These are phyloP conservation scores for Drosophila cardini DNA, from an alignment of 1,140 invertebrate genomes.

Conservation along the genomic window DNA sequence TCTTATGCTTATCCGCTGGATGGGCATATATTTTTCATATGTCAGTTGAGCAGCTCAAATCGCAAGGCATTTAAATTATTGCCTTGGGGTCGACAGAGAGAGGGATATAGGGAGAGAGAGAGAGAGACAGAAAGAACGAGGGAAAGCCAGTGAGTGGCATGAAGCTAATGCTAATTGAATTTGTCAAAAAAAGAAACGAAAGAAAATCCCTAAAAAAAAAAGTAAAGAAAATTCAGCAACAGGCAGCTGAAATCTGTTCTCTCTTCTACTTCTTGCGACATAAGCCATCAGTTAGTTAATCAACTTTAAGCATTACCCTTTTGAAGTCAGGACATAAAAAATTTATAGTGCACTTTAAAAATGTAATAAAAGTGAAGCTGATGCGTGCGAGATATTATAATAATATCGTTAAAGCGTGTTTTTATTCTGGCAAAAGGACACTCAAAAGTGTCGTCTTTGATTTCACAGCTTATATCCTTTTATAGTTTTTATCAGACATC, in stretches of 20 bases:
- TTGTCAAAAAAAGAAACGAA: conserved; percentile 1
- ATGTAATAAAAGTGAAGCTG: conserved; percentile 3
- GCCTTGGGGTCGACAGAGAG: background rate
- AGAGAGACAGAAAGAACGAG: background rate
- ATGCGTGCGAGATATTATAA: background rate
- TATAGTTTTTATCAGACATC: conserved; percentile 20
- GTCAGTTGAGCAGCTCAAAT: conserved; percentile 37
- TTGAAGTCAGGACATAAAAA: background rate
- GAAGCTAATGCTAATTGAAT: conserved; percentile 44
- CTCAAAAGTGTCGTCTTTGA: conserved; percentile 22
- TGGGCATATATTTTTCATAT: conserved; percentile 30
- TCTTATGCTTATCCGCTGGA: background rate
- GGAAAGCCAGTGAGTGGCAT: background rate
- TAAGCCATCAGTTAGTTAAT: conserved; percentile 9
- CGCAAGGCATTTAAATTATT: conserved; percentile 51
- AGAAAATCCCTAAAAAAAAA: background rate
- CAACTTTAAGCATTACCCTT: conserved; percentile 2
- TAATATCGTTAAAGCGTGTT: background rate
- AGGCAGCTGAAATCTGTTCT: conserved; percentile 5
- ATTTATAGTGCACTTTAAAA: background rate
- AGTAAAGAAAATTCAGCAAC: background rate
- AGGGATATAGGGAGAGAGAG: background rate
- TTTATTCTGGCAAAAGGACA: background rate
- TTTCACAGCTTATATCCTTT: conserved; percentile 18
- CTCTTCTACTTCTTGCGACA: background rate